phyloP scores from a whole-genome alignment of 1,140 invertebrate species.

The Bathynomus jamesi region DNA sequence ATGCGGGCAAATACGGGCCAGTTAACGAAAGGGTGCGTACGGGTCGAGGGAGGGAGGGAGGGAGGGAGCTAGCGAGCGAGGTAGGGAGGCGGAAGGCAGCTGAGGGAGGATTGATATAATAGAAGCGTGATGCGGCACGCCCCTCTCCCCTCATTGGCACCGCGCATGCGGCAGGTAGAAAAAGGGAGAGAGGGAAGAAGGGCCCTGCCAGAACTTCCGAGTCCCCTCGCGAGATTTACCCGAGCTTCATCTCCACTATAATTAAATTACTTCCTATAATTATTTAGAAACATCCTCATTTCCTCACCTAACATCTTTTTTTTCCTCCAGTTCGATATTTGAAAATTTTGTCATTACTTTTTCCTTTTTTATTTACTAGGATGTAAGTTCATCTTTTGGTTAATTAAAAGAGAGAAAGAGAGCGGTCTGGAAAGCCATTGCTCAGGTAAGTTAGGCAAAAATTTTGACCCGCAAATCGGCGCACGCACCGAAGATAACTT shows the following conservation, averaged over 20 bases:
- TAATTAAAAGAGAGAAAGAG: background rate
- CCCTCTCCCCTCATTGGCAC: background rate
- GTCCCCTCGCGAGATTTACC: background rate
- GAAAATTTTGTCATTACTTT: too few species aligned
- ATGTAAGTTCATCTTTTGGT: too few species aligned
- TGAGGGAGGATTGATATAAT: background rate
- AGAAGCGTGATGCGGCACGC: background rate
- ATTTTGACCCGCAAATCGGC: too few species aligned
- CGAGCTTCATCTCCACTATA: background rate
- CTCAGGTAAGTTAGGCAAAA: background rate
- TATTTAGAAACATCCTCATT: background rate
- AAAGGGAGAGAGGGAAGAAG: background rate
- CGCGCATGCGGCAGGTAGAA: background rate
- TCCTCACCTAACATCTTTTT: too few species aligned
- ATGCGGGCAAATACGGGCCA: too few species aligned
- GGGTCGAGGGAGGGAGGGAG: background rate
- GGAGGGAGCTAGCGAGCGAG: background rate
- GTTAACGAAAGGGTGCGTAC: too few species aligned
- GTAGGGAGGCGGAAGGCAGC: background rate
- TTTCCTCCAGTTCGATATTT: too few species aligned
- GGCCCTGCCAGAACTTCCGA: background rate
- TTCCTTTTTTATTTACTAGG: too few species aligned
- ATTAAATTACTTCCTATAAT: slow-evolving; percentile 1
- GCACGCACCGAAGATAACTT: too few species aligned
- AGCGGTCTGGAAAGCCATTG: too few species aligned